Percentiles rank a stretch among this genome's conserved stretches.
These are phyloP conservation scores for Chionodraco myersi DNA, from an alignment of 2,113 vertebrate genomes.

Conservation along the genomic window DNA sequence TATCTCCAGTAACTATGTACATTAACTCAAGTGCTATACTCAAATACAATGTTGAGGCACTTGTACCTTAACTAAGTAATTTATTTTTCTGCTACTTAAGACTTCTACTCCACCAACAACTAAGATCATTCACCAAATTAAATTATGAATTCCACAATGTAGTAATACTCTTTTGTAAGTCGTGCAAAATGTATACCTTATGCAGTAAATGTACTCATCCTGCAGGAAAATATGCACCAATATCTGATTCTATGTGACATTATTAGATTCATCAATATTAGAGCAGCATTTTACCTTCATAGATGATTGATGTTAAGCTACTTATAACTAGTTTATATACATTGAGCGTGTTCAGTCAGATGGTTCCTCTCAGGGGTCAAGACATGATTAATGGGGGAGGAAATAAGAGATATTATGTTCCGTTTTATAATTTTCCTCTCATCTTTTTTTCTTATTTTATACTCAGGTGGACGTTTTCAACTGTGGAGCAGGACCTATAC, in stretches of 20 bases:
- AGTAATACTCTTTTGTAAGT: neutral
- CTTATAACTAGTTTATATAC: neutral
- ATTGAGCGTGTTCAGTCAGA: neutral
- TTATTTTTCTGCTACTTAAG: neutral
- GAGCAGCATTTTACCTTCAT: neutral
- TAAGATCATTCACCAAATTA: neutral
- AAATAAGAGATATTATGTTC: neutral
- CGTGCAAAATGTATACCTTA: neutral
- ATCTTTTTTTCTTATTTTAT: neutral
- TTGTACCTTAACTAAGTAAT: neutral
- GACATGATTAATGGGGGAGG: too few relatives aligned
- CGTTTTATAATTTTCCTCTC: neutral
- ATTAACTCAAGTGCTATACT: neutral
- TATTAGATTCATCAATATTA: too few relatives aligned
- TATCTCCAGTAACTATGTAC: too few relatives aligned
- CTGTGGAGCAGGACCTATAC: fast-evolving
- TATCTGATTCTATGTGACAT: too few relatives aligned
- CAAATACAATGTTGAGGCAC: neutral
- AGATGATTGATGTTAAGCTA: neutral
- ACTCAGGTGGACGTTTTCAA: conserved; percentile 49
- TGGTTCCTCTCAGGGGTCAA: neutral
- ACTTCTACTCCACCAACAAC: neutral
- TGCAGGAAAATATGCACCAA: too few relatives aligned
- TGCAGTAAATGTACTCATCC: too few relatives aligned
- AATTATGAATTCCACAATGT: neutral